Evolutionary conservation across 2,113 vertebrate genomes (phyloP), one percentile per base, ranked within the genome.

Genomic region (Pelusios castaneus): DNA sequence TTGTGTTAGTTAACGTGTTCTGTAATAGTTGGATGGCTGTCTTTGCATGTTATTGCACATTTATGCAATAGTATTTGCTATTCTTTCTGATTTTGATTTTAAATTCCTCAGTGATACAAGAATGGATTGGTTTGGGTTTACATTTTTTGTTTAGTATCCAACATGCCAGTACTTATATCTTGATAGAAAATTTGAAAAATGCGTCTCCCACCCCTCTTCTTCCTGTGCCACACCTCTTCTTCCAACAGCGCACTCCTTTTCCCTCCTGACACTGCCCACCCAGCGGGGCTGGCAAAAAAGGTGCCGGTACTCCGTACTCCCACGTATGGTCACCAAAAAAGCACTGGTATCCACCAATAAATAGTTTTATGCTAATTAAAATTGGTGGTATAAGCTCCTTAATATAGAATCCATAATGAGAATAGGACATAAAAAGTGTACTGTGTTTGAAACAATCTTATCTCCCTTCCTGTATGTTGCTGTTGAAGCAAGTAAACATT

Each of bases 11-110:
- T 83, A 58, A 19, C 27, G 76, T 73, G 88, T 92, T 43, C 81
- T 82, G 78, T 76, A 11, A 73, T 31, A 73, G 10, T 17, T 91
- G 94, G 67, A 80, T 16, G 25, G 24, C 51, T 92, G 91, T 90
- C 92, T 91, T 34, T 19, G 55, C 13, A 56, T 5, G 0, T 88
- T 96, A 0, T 0, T 38, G 45, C 85, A n/a, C 29, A 85, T 41
- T 54, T 43, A 34, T n/a, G 90, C 75, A 31, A 91, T 58, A 96
- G 25, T 92, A 88, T 88, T 89, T 84, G 25, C 89, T 80, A 34
- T 93, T 95, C 77, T 95, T 94, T 94, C 90, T 78, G 73, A 67
- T 94, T 94, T 89, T 86, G 80, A 89, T 95, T n/a, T 95, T 91
- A 88, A 70, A 85, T 89, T 97, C 90, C n/a, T 79, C n/a, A 21